These are phyloP conservation scores for Myzus persicae DNA, from an alignment of 1,140 invertebrate genomes.

Conservation along the genomic window DNA sequence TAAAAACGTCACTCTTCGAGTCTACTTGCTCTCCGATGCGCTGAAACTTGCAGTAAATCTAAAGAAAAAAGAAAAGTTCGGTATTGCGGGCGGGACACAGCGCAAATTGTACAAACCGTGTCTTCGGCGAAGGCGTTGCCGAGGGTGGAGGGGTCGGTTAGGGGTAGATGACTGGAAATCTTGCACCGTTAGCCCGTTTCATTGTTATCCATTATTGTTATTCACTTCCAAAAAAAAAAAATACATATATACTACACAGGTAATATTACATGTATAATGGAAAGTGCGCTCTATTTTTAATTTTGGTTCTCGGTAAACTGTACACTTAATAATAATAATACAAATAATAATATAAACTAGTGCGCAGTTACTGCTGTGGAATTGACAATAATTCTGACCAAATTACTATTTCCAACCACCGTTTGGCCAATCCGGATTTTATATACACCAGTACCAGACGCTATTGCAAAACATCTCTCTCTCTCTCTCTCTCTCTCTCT, in stretches of 20 bases:
- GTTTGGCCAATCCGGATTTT: too few species aligned
- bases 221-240: background rate
- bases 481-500: too few species aligned
- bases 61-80: background rate
- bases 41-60: too few species aligned
- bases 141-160: too few species aligned
- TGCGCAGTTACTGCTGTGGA: too few species aligned
- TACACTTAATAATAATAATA: background rate
- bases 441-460: background rate
- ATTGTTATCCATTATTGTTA: background rate
- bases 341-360: background rate
- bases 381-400: background rate
- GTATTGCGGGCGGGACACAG: background rate
- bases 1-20: too few species aligned
- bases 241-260: too few species aligned
- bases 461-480: background rate
- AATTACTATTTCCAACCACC: background rate
- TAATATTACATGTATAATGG: too few species aligned
- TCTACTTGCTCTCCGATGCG: too few species aligned
- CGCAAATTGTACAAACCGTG: background rate
- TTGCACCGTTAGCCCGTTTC: background rate
- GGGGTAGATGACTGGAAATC: background rate
- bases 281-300: background rate
- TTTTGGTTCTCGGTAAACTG: background rate
- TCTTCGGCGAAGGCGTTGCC: background rate